Base-by-base conservation (phyloP, 2,888 invertebrate genomes). In the Chrysolina haemoptera region DNA sequence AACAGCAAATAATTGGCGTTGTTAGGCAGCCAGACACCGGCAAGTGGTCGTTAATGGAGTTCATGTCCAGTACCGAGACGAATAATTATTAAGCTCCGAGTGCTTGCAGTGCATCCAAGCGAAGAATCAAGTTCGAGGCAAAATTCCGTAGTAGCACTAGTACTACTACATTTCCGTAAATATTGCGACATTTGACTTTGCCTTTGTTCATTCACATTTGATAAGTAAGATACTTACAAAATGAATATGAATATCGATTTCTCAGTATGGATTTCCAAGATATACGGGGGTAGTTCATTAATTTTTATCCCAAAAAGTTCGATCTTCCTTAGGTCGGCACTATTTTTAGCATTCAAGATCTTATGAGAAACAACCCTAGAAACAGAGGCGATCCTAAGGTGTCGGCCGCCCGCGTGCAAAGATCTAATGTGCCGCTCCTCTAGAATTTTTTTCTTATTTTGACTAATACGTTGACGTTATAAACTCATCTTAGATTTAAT, bases 41-140 rank as follows among this genome's bases (percentile, higher is more conserved):
- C 35, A 59, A 65, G 46, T 65, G 65, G 65, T 46, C 22, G 41
- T 48, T 65, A 46, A 65, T 65, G 35, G 65, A 65, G 43, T 65
- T 65, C 65, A 48, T 65, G 65, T 43, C 48, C 65, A 65, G 48
- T 14, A 65, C 46, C 65, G 65, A 80, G 79, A 81, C 81, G 79
- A 78, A 80, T 81, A 83, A 81, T 82, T 81, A 81, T 76, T 62
- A 82, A 77, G 78, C 79, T 79, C 76, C 80, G 80, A 80, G 82
- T 81, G 80, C n/a, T n/a, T n/a, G n/a, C 81, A 80, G 79, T 80
- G 80, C 83, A 84, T 82, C 84, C 83, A 85, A 83, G 75, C 84
- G 82, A 81, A 77, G 82, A 82, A 82, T 84, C 84, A 85, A 85
- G 84, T 84, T 85, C 84, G 83, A 85, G 84, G 84, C 78, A 74